These are phyloP conservation scores for Chorisops tibialis DNA, from an alignment of 2,888 invertebrate species.

Conservation along the genomic window DNA sequence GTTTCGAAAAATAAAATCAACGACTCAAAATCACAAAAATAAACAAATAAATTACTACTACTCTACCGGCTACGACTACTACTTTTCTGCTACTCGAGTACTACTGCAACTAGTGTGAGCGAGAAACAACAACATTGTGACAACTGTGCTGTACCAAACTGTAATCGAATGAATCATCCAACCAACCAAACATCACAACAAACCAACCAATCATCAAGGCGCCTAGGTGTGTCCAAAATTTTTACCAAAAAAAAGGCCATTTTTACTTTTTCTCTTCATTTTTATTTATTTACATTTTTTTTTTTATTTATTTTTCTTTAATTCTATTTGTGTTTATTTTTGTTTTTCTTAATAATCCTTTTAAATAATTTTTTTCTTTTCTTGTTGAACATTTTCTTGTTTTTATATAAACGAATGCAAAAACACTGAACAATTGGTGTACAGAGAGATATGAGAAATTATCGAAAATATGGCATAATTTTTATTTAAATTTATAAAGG, in stretches of 20 bases:
- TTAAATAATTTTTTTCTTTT: conserved; percentile 7
- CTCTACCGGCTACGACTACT: background rate
- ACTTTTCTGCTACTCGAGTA: too few relatives aligned
- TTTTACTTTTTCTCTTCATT: background rate
- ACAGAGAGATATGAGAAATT: background rate
- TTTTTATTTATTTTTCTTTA: conserved; percentile 24
- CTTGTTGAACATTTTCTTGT: conserved; percentile 1
- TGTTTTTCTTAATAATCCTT: conserved; percentile 1
- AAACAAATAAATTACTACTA: background rate
- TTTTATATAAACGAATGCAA: background rate
- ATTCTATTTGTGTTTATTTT: conserved; percentile 18
- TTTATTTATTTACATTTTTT: conserved; percentile 22
- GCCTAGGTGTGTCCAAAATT: conserved; percentile 35
- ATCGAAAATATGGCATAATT: background rate
- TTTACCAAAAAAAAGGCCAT: conserved; percentile 22
- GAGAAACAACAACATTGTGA: conserved; percentile 10
- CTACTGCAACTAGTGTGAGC: background rate
- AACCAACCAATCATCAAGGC: conserved; percentile 27
- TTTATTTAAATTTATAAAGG: too few relatives aligned
- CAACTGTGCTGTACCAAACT: conserved; percentile 10
- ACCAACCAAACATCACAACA: conserved; percentile 14
- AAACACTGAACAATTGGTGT: background rate
- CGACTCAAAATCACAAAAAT: background rate
- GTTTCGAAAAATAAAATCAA: background rate
- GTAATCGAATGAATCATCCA: conserved; percentile 5